Conservation (phyloP, 2,888 invertebrate genomes). For the Tigriopus californicus region DNA sequence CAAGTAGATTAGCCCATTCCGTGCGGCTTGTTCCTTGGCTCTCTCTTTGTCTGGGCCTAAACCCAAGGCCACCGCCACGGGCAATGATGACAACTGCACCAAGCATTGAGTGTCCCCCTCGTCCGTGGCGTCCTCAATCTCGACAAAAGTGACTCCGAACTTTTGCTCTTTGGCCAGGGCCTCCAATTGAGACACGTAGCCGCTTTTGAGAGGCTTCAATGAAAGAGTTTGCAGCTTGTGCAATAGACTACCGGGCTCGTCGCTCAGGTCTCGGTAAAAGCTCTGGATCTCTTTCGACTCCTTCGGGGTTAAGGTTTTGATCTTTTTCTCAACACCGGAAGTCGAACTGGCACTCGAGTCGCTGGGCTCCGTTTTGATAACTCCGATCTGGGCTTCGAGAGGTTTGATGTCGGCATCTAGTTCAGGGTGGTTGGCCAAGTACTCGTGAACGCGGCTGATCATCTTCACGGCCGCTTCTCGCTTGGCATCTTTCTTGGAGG, state of each 20-base stretch:
- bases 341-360: too few relatives aligned
- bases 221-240: neutral
- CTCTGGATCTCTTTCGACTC: neutral
- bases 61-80: conserved; percentile 84
- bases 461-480: neutral
- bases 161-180: conserved; percentile 75
- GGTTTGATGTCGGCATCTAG: neutral
- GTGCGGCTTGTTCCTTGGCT: conserved; percentile 70
- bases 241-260: neutral
- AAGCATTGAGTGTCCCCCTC: neutral
- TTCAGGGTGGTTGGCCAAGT: neutral
- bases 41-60: conserved; percentile 56
- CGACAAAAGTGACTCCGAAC: conserved; percentile 84
- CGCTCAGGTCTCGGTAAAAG: neutral
- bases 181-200: conserved; percentile 61
- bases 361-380: neutral
- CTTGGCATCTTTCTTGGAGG: conserved; percentile 13
- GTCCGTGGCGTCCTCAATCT: conserved; percentile 57
- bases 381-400: neutral
- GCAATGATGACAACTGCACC: conserved; percentile 52
- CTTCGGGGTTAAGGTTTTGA: neutral
- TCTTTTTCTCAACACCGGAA: neutral
- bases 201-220: neutral
- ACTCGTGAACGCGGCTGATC: neutral
- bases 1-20: conserved; percentile 76